A percentile compares a stretch with the other conserved stretches of the same genome.
Conservation (phyloP, 2,113 vertebrate genomes). For the Toxostoma redivivum region DNA sequence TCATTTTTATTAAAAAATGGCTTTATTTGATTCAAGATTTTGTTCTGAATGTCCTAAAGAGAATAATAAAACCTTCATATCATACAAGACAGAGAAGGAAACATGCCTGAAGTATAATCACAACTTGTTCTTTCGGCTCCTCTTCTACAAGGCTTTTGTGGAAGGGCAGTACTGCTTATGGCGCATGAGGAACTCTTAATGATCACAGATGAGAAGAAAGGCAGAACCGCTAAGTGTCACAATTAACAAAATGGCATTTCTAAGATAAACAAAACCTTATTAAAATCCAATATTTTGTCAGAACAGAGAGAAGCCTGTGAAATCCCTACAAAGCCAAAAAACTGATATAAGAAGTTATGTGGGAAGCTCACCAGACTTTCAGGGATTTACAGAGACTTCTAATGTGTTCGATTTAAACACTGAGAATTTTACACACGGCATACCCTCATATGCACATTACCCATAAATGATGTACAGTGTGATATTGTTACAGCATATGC, state of each 20-base stretch:
- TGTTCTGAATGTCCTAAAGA: not conserved
- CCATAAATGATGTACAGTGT: not conserved
- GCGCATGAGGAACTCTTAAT: not conserved
- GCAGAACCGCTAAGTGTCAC: not conserved
- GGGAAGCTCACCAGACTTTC: constrained; percentile 7
- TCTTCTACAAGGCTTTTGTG: not conserved
- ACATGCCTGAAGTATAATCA: not conserved
- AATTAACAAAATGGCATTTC: constrained; percentile 8
- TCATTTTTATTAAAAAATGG: not conserved
- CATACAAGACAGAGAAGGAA: not conserved
- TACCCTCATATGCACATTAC: not conserved
- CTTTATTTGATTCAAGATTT: not conserved
- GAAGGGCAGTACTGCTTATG: not conserved
- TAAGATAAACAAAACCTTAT: constrained; percentile 21
- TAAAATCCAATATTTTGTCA: constrained; percentile 17
- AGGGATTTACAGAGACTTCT: not conserved
- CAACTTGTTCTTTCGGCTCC: not conserved
- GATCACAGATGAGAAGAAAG: not conserved
- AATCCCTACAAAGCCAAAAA: not conserved
- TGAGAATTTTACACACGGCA: constrained; percentile 18
- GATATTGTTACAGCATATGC: constrained; percentile 41
- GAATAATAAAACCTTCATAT: not conserved
- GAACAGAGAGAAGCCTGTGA: constrained; percentile 3
- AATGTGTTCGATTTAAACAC: not conserved
- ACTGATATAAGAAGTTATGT: not conserved